Evolutionary conservation across 2,888 invertebrate species (phyloP).

Genomic region (Hypomecis atomaria): DNA sequence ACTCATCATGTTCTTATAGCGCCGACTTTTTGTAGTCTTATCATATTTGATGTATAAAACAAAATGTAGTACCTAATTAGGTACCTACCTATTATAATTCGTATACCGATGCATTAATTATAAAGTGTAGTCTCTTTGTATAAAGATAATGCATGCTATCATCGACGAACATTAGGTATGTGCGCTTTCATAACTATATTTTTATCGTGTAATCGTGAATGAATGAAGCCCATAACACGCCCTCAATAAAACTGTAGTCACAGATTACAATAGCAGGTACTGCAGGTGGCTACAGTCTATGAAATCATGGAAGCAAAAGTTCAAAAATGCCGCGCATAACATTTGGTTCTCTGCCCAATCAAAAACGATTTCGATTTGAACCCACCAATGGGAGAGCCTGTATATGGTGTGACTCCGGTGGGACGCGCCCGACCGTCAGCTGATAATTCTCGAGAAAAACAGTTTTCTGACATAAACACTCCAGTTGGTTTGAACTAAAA

Average conservation of each 20-base stretch:
- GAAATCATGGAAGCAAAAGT: slow-evolving; percentile 13
- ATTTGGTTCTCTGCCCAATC: slow-evolving; percentile 59
- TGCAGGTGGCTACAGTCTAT: not conserved
- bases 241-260: slow-evolving; percentile 14
- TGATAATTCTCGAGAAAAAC: slow-evolving; percentile 43
- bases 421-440: slow-evolving; percentile 64
- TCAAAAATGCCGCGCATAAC: slow-evolving; percentile 58
- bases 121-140: too few species aligned
- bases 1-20: too few species aligned
- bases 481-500: slow-evolving; percentile 42
- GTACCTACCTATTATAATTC: too few species aligned
- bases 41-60: too few species aligned
- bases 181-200: not conserved
- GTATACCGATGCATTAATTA: too few species aligned
- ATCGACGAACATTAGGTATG: not conserved
- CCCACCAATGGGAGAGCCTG: slow-evolving; percentile 67
- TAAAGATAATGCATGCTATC: not conserved
- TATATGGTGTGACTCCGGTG: slow-evolving; percentile 81
- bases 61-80: too few species aligned
- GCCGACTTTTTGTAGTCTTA: too few species aligned
- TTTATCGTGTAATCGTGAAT: not conserved
- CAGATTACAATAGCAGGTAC: slow-evolving; percentile 6
- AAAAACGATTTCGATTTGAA: slow-evolving; percentile 44
- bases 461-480: slow-evolving; percentile 58
- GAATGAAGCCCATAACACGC: slow-evolving; percentile 12